Evolutionary conservation across 2,113 vertebrate genomes (phyloP).

Genomic region (Gnathonemus longibarbis): DNA sequence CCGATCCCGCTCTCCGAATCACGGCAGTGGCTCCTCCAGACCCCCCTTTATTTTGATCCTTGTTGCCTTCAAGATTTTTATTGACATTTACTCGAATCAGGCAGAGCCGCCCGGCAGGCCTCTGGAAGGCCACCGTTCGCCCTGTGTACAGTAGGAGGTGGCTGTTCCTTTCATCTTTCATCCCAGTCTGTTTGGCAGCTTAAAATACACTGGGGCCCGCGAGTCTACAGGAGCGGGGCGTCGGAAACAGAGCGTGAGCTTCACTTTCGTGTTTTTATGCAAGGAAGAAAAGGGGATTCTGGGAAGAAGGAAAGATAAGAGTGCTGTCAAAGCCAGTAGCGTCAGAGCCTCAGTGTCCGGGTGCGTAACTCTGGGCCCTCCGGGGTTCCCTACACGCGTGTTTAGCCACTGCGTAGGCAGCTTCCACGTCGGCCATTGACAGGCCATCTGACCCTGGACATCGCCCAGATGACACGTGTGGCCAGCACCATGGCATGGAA

Average conservation of each 20-base stretch:
- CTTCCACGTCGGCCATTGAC: neutral
- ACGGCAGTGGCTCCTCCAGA: neutral
- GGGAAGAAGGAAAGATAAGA: neutral
- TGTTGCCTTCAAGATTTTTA: constrained; percentile 18
- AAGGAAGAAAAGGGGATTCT: neutral
- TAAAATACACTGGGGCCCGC: constrained; percentile 14
- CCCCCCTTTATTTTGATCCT: neutral
- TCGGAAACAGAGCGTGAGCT: neutral
- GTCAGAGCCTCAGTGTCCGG: neutral
- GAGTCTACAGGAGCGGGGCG: neutral
- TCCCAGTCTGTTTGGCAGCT: neutral
- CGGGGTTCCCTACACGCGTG: neutral
- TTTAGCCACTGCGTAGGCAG: too few species aligned
- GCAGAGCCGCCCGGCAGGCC: neutral
- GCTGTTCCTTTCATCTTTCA: neutral
- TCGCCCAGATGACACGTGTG: neutral
- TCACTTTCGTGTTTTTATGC: neutral
- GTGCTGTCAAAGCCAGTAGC: neutral
- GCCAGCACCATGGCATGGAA: constrained; percentile 1
- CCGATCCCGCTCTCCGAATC: neutral
- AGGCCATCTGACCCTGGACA: neutral
- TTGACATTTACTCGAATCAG: neutral
- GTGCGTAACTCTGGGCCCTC: neutral
- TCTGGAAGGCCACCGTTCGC: neutral
- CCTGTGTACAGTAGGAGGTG: constrained; percentile 1